Evolutionary conservation across 2,888 invertebrate species (phyloP).

Genomic region (Aromia moschata): DNA sequence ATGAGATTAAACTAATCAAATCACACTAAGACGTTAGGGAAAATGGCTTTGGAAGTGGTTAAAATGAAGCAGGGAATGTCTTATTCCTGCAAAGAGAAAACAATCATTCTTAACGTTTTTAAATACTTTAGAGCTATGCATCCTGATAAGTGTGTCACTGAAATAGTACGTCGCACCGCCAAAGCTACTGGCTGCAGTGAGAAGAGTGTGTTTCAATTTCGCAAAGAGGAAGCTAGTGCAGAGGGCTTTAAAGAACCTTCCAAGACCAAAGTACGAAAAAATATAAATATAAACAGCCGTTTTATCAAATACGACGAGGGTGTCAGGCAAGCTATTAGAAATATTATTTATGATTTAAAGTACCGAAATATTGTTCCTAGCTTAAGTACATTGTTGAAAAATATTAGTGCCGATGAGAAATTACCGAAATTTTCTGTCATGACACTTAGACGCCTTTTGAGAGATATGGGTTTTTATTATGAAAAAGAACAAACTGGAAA

Average conservation of each 20-base stretch:
- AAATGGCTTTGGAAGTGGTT: constrained; percentile 52
- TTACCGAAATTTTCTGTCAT: constrained; percentile 60
- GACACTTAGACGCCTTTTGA: constrained; percentile 58
- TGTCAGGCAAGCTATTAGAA: constrained; percentile 57
- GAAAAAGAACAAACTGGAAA: constrained; percentile 56
- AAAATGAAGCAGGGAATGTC: constrained; percentile 63
- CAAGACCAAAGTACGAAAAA: constrained; percentile 59
- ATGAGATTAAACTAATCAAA: no score
- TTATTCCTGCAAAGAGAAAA: constrained; percentile 61
- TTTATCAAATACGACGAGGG: constrained; percentile 59
- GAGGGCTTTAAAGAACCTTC: constrained; percentile 60
- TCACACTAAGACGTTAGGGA: no score
- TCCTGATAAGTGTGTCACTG: constrained; percentile 58
- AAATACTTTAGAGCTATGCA: constrained; percentile 58
- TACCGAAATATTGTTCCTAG: constrained; percentile 57
- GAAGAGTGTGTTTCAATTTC: constrained; percentile 61
- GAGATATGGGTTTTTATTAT: constrained; percentile 62
- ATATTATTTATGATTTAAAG: constrained; percentile 59
- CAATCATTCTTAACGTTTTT: constrained; percentile 61
- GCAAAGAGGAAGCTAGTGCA: constrained; percentile 60
- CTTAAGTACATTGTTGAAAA: constrained; percentile 57
- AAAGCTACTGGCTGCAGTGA: constrained; percentile 62
- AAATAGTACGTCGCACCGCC: constrained; percentile 57
- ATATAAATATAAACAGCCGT: constrained; percentile 60
- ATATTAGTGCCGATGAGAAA: constrained; percentile 51